A percentile compares a stretch with the other conserved stretches of the same genome.
Evolutionary conservation across 2,888 invertebrate species (phyloP).

Genomic region (Heliconius ethilla): DNA sequence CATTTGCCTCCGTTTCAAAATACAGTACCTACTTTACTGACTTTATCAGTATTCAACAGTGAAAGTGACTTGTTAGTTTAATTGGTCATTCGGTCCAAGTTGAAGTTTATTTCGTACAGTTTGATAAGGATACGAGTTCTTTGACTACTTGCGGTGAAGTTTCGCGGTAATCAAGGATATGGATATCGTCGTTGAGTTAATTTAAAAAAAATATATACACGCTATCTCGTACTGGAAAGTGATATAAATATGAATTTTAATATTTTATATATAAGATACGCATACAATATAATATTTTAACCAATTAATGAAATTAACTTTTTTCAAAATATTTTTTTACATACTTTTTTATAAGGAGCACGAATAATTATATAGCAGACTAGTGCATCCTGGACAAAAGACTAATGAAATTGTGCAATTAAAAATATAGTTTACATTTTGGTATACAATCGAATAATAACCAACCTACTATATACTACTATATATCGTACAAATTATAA

Average conservation of each 20-base stretch:
- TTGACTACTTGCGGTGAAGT: slow-evolving; percentile 12
- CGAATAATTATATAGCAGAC: background rate
- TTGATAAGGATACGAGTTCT: slow-evolving; percentile 48
- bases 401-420: background rate
- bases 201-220: background rate
- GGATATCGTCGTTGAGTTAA: background rate
- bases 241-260: no score
- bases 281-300: background rate
- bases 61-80: slow-evolving; percentile 78
- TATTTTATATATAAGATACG: no score
- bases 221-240: no score
- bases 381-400: background rate
- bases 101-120: slow-evolving; percentile 54
- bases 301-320: background rate
- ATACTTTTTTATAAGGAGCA: background rate
- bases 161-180: background rate
- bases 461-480: no score
- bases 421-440: background rate
- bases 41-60: slow-evolving; percentile 72
- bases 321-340: background rate
- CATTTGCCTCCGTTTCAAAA: slow-evolving; percentile 30
- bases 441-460: background rate
- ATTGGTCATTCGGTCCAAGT: slow-evolving; percentile 67
- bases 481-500: background rate
- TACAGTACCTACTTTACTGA: slow-evolving; percentile 42